Conservation (phyloP, 2,113 vertebrate genomes). For the Gallinago media region DNA sequence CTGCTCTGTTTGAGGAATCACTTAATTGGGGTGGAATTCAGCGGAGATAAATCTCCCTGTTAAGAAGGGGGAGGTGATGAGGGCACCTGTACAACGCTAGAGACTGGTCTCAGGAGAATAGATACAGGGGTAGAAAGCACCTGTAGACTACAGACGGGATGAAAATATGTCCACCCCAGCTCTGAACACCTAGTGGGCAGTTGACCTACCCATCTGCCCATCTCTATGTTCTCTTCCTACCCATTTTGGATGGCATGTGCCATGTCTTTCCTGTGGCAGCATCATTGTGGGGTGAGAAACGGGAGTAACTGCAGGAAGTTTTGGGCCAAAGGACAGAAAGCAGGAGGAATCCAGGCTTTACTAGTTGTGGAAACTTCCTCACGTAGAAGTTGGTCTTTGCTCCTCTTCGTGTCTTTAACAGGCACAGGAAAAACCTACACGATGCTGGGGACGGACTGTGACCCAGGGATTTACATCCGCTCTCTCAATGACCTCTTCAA, state of each 20-base stretch:
- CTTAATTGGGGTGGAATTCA: neutral
- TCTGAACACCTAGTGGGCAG: neutral
- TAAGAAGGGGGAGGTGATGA: neutral
- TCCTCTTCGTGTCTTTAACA: neutral
- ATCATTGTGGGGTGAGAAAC: neutral
- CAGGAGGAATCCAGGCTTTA: neutral
- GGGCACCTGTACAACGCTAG: neutral
- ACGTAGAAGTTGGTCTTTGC: neutral
- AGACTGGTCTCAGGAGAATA: neutral
- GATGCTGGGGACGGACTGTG: conserved; percentile 72
- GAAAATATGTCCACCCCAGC: neutral
- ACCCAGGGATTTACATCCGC: conserved; percentile 73
- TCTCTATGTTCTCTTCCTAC: neutral
- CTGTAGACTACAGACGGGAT: neutral
- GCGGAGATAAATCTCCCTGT: neutral
- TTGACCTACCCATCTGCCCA: neutral
- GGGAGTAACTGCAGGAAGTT: neutral
- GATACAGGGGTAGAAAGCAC: neutral
- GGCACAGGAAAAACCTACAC: conserved; percentile 76
- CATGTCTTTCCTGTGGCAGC: neutral
- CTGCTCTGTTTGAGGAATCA: neutral
- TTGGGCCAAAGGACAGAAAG: neutral
- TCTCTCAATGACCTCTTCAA: conserved; percentile 74
- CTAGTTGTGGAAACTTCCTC: neutral
- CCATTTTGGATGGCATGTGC: neutral